Percentiles rank a stretch among this genome's conserved stretches.
phyloP scores from a whole-genome alignment of 2,888 invertebrate genomes.

The Himalopsyche tibetana region DNA sequence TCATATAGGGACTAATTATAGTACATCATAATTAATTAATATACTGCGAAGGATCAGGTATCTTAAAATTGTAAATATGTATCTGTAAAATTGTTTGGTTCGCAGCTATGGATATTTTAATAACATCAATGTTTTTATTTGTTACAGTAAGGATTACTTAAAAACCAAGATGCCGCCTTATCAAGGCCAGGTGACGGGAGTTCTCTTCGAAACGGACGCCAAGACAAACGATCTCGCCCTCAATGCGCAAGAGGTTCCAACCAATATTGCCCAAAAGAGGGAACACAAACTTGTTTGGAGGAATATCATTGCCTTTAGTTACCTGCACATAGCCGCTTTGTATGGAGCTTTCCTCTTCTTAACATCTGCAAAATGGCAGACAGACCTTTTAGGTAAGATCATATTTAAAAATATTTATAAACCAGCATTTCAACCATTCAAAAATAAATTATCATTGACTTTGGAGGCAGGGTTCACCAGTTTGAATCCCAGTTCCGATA shows the following conservation, averaged over 20 bases:
- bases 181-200: constrained; percentile 72
- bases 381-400: constrained; percentile 79
- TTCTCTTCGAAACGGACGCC: constrained; percentile 75
- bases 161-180: constrained; percentile 74
- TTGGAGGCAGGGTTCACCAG: too few relatives aligned
- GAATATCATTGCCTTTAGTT: constrained; percentile 81
- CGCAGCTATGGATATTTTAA: not conserved
- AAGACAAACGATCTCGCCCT: constrained; percentile 74
- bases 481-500: too few relatives aligned
- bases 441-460: too few relatives aligned
- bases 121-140: not conserved
- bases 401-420: too few relatives aligned
- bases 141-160: constrained; percentile 45
- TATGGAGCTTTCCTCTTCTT: constrained; percentile 81
- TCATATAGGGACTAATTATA: too few relatives aligned
- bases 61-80: too few relatives aligned
- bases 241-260: constrained; percentile 64
- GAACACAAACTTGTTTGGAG: constrained; percentile 81
- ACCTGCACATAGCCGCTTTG: constrained; percentile 80
- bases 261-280: constrained; percentile 70
- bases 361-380: constrained; percentile 80
- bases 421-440: too few relatives aligned
- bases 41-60: too few relatives aligned
- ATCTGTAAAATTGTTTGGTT: too few relatives aligned
- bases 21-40: too few relatives aligned